Evolutionary conservation across 2,113 vertebrate species (phyloP).

Genomic region (Eclectus roratus): DNA sequence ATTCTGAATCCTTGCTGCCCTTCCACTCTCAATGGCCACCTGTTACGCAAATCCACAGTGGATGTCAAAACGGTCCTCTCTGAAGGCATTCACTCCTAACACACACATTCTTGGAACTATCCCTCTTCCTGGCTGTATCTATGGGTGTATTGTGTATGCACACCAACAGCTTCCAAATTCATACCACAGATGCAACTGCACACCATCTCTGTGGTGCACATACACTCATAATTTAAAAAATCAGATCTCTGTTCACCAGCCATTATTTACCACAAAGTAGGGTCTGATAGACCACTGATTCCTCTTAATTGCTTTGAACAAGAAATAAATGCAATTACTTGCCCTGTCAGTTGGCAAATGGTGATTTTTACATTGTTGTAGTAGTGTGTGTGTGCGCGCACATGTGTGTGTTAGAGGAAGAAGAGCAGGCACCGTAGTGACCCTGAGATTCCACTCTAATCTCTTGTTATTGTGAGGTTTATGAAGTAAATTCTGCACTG

Average conservation of each 20-base stretch:
- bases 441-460: neutral
- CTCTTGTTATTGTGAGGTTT: neutral
- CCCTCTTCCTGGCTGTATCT: neutral
- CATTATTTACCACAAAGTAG: neutral
- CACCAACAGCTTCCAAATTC: neutral
- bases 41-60: neutral
- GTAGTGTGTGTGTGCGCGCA: rapidly evolving
- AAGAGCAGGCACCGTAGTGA: neutral
- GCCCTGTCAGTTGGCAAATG: neutral
- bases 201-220: neutral
- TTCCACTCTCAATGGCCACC: neutral
- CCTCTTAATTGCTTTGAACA: neutral
- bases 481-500: neutral
- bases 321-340: neutral
- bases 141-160: neutral
- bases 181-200: neutral
- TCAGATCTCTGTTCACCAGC: neutral
- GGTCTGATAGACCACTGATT: neutral
- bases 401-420: neutral
- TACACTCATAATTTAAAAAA: neutral
- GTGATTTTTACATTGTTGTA: neutral
- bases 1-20: neutral
- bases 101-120: neutral
- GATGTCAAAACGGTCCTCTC: neutral
- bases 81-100: neutral